Base-by-base conservation (phyloP, 1,140 invertebrate genomes). In the Brachionus angularis region DNA sequence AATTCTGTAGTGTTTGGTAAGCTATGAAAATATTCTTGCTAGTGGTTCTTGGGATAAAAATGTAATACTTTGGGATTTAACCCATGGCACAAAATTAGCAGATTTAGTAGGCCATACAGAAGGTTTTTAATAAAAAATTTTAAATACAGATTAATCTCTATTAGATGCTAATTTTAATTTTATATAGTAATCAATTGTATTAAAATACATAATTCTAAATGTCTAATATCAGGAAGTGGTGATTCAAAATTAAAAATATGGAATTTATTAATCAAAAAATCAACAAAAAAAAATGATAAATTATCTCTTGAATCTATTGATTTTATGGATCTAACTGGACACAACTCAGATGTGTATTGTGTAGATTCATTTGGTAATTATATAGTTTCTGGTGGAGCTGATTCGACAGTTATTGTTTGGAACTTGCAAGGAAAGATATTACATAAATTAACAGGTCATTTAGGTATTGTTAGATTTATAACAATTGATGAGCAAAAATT, bases 391-490 rank as follows among this genome's bases (percentile, higher is more conserved):
- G 49, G 27, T 33, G 67, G 67, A 14, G 33, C 67, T 25, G 67
- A 71, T 10, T 53, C 53, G 8, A 5, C 33, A 21, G 53, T 71
- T 16, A 52, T 64, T 25, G 44, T 64, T 18, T 64, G 61, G 61
- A 64, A 64, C 12, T 47, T 44, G 31, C 3, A 55, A 78, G 79
- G 79, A 14, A 39, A 76, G 44, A 52, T 70, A 23, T 39, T 73
- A 33, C 69, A 76, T 72, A 72, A 72, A 8, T 31, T 79, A 27
- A 61, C 61, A 3, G 78, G 76, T 39, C 79, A 80, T 72, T 72
- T 80, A 1, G 79, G 79, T 16, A 74, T 79, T 4, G 79, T 80
- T 0, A 44, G 79, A 44, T 80, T 78, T 74, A 71, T 80, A 5
- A 71, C 77, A 52, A 76, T 80, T 7, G 75, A 77, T 69, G 72